These are phyloP conservation scores for Pampusana beccarii DNA, from an alignment of 2,113 vertebrate genomes.

Conservation along the genomic window DNA sequence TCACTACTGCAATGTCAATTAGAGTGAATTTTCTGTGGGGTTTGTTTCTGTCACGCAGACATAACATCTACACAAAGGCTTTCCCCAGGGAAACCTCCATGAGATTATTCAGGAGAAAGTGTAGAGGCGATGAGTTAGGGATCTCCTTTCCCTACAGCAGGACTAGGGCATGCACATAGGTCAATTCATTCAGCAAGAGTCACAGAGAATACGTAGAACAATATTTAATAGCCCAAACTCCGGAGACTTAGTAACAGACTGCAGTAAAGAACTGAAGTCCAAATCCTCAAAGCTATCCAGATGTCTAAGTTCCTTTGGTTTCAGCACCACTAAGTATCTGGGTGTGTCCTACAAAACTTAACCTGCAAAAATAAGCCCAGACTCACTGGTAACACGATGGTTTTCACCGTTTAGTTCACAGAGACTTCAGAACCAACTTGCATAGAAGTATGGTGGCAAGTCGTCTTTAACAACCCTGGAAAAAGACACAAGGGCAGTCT, in stretches of 20 bases:
- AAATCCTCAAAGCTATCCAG: not conserved
- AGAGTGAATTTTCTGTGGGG: not conserved
- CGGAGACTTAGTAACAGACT: not conserved
- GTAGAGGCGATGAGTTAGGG: not conserved
- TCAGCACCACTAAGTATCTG: not conserved
- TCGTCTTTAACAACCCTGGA: not conserved
- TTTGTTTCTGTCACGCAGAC: not conserved
- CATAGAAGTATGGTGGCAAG: not conserved
- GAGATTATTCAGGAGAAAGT: not conserved
- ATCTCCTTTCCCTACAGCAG: not conserved
- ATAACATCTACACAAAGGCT: not conserved
- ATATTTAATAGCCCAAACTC: not conserved
- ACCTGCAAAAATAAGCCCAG: not conserved
- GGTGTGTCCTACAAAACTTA: not conserved
- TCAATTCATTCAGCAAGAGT: not conserved
- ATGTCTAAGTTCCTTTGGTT: not conserved
- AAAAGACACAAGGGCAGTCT: not conserved
- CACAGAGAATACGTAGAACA: not conserved
- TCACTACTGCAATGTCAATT: not conserved
- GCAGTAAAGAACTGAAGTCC: not conserved
- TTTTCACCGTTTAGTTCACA: not conserved
- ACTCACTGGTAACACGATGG: not conserved
- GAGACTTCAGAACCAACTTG: not conserved
- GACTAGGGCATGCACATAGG: not conserved
- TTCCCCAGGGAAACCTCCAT: not conserved